Evolutionary conservation across 2,797 vertebrate genomes (phyloP).

Genomic region (Sebastolobus alascanus): DNA sequence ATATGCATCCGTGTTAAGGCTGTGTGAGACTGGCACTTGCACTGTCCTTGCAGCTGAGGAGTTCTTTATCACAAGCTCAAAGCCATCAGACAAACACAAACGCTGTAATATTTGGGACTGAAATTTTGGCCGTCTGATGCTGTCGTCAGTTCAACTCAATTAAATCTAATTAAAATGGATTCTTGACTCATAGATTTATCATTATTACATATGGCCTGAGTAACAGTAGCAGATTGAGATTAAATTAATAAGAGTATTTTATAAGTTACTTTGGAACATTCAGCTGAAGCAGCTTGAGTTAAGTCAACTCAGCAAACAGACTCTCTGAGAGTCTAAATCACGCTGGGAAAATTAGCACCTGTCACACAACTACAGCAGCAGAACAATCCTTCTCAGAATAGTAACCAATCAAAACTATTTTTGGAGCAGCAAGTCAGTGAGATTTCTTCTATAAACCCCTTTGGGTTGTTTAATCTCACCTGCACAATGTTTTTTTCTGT

Average conservation of each 20-base stretch:
- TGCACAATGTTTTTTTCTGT: too few species aligned
- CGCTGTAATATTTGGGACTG: background rate
- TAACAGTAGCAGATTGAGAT: conserved; percentile 36
- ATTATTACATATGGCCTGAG: conserved; percentile 7
- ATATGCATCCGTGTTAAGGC: background rate
- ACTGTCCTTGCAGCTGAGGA: background rate
- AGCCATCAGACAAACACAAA: conserved; percentile 5
- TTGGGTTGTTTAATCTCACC: too few species aligned
- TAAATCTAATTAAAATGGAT: conserved; percentile 13
- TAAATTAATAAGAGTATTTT: conserved; percentile 12
- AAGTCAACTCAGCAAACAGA: conserved; percentile 34
- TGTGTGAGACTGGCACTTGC: background rate
- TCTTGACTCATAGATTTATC: conserved; percentile 1
- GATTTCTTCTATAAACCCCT: too few species aligned
- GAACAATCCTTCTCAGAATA: conserved; percentile 24
- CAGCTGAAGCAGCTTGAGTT: conserved; percentile 23
- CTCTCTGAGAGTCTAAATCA: conserved; percentile 12
- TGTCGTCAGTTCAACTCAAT: conserved; percentile 7
- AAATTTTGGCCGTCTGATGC: background rate
- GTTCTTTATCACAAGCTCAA: conserved; percentile 4
- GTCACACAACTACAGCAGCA: conserved; percentile 26
- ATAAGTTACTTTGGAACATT: conserved; percentile 10
- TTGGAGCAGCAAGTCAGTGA: background rate
- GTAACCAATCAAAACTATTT: conserved; percentile 27
- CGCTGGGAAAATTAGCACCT: conserved; percentile 45